Evolutionary conservation across 2,113 vertebrate genomes (phyloP), one percentile per base, ranked within the genome.

Genomic region (Burhinus bistriatus): DNA sequence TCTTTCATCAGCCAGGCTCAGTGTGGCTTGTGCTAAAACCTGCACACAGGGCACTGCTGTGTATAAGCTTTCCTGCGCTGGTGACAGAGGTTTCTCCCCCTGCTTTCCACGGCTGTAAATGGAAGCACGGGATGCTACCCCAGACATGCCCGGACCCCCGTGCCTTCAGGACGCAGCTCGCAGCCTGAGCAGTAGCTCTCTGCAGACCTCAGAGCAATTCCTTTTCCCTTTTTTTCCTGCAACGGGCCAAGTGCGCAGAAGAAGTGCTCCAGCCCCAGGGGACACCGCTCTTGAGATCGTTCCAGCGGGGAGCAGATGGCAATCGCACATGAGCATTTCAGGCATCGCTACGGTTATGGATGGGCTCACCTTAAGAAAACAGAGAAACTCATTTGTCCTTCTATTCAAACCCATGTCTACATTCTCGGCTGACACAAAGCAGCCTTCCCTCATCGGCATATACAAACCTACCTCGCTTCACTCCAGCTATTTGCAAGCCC

Each of bases 311-410:
- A 96, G 94, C 93, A 96, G 94, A 95, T 93, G 95, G 96, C 0
- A 9, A 55, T 9, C 45, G 89, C 91, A 71, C 83, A 71, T 0
- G 78, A 95, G 88, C 85, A 42, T 89, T 87, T 75, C 87, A 85
- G 90, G 92, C 95, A 78, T 73, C 36, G 0, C 87, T 42, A 20
- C 6, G 9, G 22, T 75, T 15, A 64, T 3, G 69, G 59, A 87
- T 87, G 84, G 73, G 87, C 93, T 97, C 57, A 91, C 95, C 91
- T 94, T 51, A 78, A 64, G 93, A 36, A 78, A 95, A 83, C 94
- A 94, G 83, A 81, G 83, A 64, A 93, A 87, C 72, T 66, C 92
- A 89, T 97, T 95, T 96, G 95, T 90, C 86, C 88, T 92, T 8
- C 86, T 64, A 9, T 44, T 51, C 86, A 78, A 94, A 81, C 9